Percentiles rank a stretch among this genome's conserved stretches.
phyloP scores from a whole-genome alignment of 1,140 invertebrate species.

The Ceratina australensis region DNA sequence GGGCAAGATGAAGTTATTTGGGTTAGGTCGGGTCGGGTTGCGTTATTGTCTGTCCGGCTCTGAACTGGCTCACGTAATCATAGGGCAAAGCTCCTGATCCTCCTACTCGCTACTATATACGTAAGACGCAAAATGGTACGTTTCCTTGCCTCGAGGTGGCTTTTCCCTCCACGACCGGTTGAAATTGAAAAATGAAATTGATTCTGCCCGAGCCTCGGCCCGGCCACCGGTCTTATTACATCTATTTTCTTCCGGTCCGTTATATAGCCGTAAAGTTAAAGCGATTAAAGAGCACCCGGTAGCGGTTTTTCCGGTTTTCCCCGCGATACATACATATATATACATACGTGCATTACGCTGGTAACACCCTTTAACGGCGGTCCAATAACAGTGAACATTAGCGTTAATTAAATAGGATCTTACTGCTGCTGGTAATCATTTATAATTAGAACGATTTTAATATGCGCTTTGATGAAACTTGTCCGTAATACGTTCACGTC shows the following conservation, averaged over 20 bases:
- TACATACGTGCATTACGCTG: too few relatives aligned
- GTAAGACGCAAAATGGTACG: slow-evolving; percentile 63
- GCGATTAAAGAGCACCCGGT: slow-evolving; percentile 29
- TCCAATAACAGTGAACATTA: slow-evolving; percentile 10
- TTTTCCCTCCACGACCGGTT: slow-evolving; percentile 48
- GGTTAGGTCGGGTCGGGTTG: slow-evolving; percentile 61
- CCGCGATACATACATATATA: neutral
- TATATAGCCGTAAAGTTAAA: slow-evolving; percentile 27
- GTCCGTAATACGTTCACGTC: too few relatives aligned
- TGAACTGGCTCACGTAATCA: slow-evolving; percentile 62
- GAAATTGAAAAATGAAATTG: slow-evolving; percentile 68
- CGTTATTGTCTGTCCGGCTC: slow-evolving; percentile 64
- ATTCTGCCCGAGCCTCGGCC: slow-evolving; percentile 51
- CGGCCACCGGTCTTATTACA: slow-evolving; percentile 53
- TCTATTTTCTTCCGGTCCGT: slow-evolving; percentile 41
- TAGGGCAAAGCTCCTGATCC: slow-evolving; percentile 66
- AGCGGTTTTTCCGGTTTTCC: neutral
- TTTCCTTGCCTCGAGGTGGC: slow-evolving; percentile 40
- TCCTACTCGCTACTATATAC: slow-evolving; percentile 41
- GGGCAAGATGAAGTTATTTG: slow-evolving; percentile 67
- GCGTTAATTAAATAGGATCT: neutral
- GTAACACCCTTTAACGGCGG: neutral
- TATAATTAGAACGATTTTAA: too few relatives aligned
- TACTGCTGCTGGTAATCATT: too few relatives aligned
- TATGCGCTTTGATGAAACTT: too few relatives aligned